Conservation (phyloP, 2,113 vertebrate species). For the Bubo scandiacus region DNA sequence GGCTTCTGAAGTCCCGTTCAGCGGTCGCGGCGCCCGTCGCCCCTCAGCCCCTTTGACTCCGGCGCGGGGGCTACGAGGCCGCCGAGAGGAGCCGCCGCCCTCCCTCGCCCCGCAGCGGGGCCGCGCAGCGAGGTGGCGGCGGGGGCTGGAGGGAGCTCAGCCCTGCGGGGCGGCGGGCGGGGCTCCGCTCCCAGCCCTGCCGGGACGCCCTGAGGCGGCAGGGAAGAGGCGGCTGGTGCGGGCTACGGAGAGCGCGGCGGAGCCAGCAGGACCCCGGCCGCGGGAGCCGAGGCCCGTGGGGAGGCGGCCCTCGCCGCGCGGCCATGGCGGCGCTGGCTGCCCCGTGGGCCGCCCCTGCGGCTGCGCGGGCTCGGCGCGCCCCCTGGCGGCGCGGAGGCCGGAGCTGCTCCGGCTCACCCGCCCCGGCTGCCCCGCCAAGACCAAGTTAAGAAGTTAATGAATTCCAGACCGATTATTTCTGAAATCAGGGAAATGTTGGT, state of each 20-base stretch:
- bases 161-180: neutral
- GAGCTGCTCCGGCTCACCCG: rapidly evolving
- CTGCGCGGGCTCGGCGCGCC: neutral
- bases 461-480: neutral
- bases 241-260: neutral
- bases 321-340: neutral
- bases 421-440: rapidly evolving
- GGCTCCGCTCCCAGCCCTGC: no score
- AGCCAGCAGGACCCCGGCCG: no score
- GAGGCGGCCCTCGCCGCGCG: no score
- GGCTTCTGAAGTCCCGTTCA: no score
- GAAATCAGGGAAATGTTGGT: neutral
- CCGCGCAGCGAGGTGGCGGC: no score
- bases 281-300: neutral
- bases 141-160: neutral
- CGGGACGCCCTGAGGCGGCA: no score
- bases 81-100: no score
- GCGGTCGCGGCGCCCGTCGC: neutral
- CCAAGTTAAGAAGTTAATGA: neutral
- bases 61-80: no score
- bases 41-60: neutral
- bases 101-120: neutral
- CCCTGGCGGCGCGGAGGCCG: neutral
- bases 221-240: neutral
- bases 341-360: neutral